These are phyloP conservation scores for zebrafish (Danio rerio) DNA, from an alignment of 2,113 vertebrate genomes.

Conservation along the genomic window DNA sequence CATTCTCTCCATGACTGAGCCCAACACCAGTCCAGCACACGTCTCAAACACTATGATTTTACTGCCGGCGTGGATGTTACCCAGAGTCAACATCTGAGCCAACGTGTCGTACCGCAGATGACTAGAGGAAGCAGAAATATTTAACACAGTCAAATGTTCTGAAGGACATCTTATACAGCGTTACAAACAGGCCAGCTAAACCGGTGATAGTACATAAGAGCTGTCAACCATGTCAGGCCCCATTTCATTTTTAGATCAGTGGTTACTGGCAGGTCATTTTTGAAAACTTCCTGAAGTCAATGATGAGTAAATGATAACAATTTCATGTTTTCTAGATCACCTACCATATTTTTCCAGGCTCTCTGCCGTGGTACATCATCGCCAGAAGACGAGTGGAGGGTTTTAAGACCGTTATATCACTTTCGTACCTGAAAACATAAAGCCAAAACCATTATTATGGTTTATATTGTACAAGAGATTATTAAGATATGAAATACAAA, in stretches of 20 bases:
- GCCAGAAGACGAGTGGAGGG: constrained; percentile 93
- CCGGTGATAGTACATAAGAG: no score
- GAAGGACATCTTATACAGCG: no score
- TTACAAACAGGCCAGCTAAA: no score
- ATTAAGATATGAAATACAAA: background rate
- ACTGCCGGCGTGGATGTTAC: constrained; percentile 91
- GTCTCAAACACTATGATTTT: constrained; percentile 96
- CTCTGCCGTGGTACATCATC: constrained; percentile 96
- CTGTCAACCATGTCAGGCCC: no score
- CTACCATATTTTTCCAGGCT: constrained; percentile 97
- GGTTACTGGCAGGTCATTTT: no score
- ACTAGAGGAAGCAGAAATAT: constrained; percentile 69
- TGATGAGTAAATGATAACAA: background rate
- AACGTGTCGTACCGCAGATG: constrained; percentile 93
- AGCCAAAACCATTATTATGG: background rate
- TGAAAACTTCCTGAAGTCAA: no score
- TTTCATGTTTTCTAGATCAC: constrained; percentile 49
- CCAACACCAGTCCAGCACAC: constrained; percentile 91
- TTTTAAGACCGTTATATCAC: constrained; percentile 85
- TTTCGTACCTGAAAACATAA: constrained; percentile 86
- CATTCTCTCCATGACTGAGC: constrained; percentile 95
- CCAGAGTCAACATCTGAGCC: constrained; percentile 92
- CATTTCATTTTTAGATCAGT: no score
- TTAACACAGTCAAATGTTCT: background rate
- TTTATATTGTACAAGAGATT: background rate